These are phyloP conservation scores for Autographa pulchrina DNA, from an alignment of 2,888 invertebrate genomes.

Conservation along the genomic window DNA sequence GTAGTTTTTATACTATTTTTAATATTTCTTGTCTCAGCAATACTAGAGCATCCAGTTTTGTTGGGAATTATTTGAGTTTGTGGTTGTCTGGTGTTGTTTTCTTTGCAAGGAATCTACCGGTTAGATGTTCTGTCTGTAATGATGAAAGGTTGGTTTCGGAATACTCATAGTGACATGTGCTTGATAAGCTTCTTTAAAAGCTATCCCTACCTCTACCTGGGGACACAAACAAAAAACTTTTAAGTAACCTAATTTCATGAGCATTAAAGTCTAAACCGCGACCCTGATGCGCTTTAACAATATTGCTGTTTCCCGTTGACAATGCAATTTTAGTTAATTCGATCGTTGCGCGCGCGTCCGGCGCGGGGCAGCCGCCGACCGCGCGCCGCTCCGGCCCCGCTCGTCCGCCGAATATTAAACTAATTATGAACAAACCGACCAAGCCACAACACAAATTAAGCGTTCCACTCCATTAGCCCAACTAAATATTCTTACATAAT, in stretches of 20 bases:
- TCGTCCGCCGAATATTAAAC: constrained; percentile 78
- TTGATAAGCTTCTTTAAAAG: too few relatives aligned
- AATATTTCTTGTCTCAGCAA: constrained; percentile 53
- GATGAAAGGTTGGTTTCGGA: background rate
- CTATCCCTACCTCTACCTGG: background rate
- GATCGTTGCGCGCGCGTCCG: constrained; percentile 66
- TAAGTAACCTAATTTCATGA: background rate
- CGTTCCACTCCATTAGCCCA: constrained; percentile 76
- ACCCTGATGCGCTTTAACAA: constrained; percentile 25
- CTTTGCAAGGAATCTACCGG: background rate
- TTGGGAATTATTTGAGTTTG: constrained; percentile 34
- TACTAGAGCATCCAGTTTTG: constrained; percentile 26
- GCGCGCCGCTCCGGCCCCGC: constrained; percentile 28
- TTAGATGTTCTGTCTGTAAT: background rate
- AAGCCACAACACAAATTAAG: constrained; percentile 75
- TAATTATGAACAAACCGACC: constrained; percentile 84
- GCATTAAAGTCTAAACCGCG: background rate
- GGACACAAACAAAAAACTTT: background rate
- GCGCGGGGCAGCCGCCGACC: constrained; percentile 47
- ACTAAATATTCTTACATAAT: constrained; percentile 59
- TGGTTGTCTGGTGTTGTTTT: constrained; percentile 25
- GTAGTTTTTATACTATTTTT: constrained; percentile 63
- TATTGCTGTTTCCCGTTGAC: constrained; percentile 71
- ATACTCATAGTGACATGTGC: too few relatives aligned
- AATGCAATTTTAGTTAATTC: constrained; percentile 87